Percentiles rank a stretch among this genome's conserved stretches.
Conservation (phyloP, 2,797 vertebrate species). For the Poeciliopsis paucimaculata region DNA sequence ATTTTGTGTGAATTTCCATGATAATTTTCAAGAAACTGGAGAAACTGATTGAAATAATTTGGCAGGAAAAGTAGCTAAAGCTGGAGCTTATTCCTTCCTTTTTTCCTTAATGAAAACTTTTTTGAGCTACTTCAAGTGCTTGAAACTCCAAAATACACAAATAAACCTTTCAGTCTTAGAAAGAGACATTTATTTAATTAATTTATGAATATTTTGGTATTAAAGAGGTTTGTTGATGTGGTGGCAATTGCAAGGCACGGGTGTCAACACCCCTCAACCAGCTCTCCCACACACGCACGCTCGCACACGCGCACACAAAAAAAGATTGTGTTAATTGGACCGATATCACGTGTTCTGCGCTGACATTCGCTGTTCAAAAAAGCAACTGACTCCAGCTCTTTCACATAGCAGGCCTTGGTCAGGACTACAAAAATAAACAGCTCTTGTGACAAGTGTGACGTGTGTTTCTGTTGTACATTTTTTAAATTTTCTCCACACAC, state of each 20-base stretch:
- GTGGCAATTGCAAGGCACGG: not conserved
- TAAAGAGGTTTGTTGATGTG: not conserved
- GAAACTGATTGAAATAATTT: too few species aligned
- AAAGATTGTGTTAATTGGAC: constrained; percentile 8
- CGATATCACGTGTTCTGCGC: not conserved
- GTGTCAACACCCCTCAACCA: not conserved
- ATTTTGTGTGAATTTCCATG: too few species aligned
- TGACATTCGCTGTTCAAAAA: constrained; percentile 15
- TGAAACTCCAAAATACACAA: not conserved
- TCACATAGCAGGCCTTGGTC: constrained; percentile 40
- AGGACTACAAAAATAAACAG: constrained; percentile 60
- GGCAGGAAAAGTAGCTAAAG: not conserved
- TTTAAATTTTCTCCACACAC: constrained; percentile 58
- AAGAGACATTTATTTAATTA: not conserved
- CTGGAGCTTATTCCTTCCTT: not conserved
- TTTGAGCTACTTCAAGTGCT: not conserved
- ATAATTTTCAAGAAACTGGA: too few species aligned
- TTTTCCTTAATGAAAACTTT: not conserved
- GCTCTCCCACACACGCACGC: too few species aligned
- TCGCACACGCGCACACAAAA: too few species aligned
- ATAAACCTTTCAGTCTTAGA: not conserved
- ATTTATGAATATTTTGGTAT: not conserved
- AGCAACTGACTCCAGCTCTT: constrained; percentile 27
- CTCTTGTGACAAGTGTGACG: constrained; percentile 62
- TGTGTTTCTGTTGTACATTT: constrained; percentile 64